Base-by-base conservation (phyloP, 2,888 invertebrate species). In the Stenotaenia linearis region DNA sequence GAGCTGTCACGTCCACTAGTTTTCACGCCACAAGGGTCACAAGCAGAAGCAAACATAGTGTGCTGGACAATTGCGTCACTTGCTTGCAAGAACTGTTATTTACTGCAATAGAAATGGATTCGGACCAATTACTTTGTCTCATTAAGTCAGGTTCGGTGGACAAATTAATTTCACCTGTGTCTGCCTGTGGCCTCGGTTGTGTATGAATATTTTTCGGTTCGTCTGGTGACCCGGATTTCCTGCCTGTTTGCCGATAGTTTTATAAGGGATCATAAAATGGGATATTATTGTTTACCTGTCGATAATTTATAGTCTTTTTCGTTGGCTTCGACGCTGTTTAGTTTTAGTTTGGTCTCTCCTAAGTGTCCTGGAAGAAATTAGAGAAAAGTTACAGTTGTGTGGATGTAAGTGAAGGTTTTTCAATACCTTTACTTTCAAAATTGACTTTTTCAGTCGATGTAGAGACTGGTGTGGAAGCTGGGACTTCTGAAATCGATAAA, bases 351-450 rank as follows among this genome's bases (percentile, higher is more conserved):
- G 74, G 74, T 74, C 18, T 74, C 74, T 30, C 74, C 74, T 23
- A 74, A 74, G 32, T 74, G 74, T 30, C 74, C 74, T 74, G 32
- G 0, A 74, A 74, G 3, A 9, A 9, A 15, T 10, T 0, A 4
- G 74, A 10, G 74, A n/a, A 2, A 23, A 74, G 28, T 74, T 74
- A 74, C 32, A 28, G 32, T 25, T 10, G 2, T 74, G 74, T 50
- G 50, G 50, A 74, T 18, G 10, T 7, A 1, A 1, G 7, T 15
- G 3, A 9, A 74, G 9, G 28, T 74, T 74, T 74, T 74, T 30
- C 28, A 74, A 28, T 74, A 74, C 74, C 74, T 74, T 30, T 74
- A 32, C 74, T 74, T 74, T 74, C 74, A 32, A 74, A 74, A 32
- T 74, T 74, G 30, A 74, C 32, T 32, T 32, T 74, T 28, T 74